Conservation (phyloP, 2,113 vertebrate genomes). For the Oryzias javanicus region DNA sequence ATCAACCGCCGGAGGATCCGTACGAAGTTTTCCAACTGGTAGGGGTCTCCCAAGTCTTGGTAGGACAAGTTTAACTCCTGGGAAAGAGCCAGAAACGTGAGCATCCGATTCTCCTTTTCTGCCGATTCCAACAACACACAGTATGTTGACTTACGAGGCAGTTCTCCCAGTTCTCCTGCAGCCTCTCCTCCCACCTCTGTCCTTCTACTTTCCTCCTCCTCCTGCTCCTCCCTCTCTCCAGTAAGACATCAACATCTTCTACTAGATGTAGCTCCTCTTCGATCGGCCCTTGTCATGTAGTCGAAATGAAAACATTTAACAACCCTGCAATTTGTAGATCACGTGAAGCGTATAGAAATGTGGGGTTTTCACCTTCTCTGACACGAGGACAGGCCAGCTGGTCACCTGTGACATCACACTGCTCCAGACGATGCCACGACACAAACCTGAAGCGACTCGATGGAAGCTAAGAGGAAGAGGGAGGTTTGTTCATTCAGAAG, state of each 20-base stretch:
- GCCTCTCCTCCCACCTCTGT: slow-evolving; percentile 82
- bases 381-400: slow-evolving; percentile 90
- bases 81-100: neutral
- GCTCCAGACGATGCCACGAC: slow-evolving; percentile 83
- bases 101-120: neutral
- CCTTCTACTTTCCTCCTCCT: slow-evolving; percentile 71
- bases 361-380: slow-evolving; percentile 82
- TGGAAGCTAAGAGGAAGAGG: slow-evolving; percentile 78
- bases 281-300: slow-evolving; percentile 78
- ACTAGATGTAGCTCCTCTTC: slow-evolving; percentile 78
- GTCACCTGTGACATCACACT: slow-evolving; percentile 83
- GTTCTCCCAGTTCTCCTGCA: slow-evolving; percentile 95
- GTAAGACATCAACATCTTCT: slow-evolving; percentile 60
- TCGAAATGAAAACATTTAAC: neutral
- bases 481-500: neutral
- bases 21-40: slow-evolving; percentile 86
- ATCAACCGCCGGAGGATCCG: slow-evolving; percentile 88
- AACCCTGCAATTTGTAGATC: neutral
- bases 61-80: slow-evolving; percentile 93
- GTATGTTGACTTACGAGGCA: slow-evolving; percentile 76
- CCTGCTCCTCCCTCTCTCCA: slow-evolving; percentile 67
- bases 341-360: too few species aligned
- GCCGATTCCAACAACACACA: neutral
- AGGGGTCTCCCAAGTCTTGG: slow-evolving; percentile 89
- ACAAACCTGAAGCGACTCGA: slow-evolving; percentile 85